Base-by-base conservation (phyloP, 1,140 invertebrate genomes). In the Calephelis nemesis region DNA sequence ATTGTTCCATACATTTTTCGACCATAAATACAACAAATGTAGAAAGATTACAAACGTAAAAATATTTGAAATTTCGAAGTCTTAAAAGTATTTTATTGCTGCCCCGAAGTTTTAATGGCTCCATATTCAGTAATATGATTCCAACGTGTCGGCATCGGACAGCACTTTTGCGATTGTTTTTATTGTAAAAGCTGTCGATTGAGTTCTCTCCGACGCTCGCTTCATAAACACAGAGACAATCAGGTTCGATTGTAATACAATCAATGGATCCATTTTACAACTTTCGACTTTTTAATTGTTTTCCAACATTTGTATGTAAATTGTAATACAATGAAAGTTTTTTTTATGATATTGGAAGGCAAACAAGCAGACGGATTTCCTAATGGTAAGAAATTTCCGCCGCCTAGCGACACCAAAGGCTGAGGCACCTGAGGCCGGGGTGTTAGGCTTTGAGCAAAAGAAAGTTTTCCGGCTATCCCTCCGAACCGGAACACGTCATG, bases 121-220 rank as follows among this genome's bases (percentile, higher is more conserved):
- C 65, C 8, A 48, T 19, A 42, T 47, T 39, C 72, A 54, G 45
- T 63, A 47, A 63, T 71, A 67, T 50, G 54, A 39, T 58, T 58
- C 54, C 54, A 58, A 19, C 30, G 30, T 58, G 19, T 40, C 54
- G 5, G 39, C 54, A 39, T 39, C 54, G 54, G 54, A 39, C 54
- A 58, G 54, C 54, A 58, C 54, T 73, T 70, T 64, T 47, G 13
- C 47, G 47, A 48, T 68, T 66, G 60, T 74, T 75, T 75, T 75
- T 73, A 69, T 74, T 71, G 64, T 71, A 69, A 75, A 62, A 63
- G 64, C 67, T 66, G 71, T 47, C 71, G 67, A 75, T 73, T 71
- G 74, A 70, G 68, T 60, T 73, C 62, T 13, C 48, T 71, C 30
- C 47, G 48, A 69, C 65, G 47, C 68, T 42, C 62, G 69, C 45